Evolutionary conservation across 2,888 invertebrate genomes (phyloP).

Genomic region (Leptogaster cylindrica): DNA sequence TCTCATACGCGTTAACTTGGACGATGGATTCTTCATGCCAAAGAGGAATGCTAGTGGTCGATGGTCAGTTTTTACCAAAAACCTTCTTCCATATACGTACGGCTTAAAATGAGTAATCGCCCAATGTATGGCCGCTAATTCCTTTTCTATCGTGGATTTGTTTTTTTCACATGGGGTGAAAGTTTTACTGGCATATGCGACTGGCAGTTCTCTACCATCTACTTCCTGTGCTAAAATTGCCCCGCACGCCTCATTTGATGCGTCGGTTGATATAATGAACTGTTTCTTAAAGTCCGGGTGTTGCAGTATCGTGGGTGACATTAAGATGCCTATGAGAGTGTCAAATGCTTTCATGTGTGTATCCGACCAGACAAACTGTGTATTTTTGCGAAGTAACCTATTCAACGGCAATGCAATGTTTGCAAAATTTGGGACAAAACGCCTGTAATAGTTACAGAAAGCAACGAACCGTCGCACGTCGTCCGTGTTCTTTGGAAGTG

Average conservation of each 20-base stretch:
- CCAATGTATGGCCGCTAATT: conserved; percentile 46
- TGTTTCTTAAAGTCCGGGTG: background rate
- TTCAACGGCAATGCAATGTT: conserved; percentile 44
- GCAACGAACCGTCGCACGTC: conserved; percentile 48
- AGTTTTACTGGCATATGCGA: conserved; percentile 51
- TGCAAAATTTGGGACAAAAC: too few species aligned
- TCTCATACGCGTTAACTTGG: background rate
- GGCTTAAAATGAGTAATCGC: conserved; percentile 50
- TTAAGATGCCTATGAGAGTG: background rate
- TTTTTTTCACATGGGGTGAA: conserved; percentile 49
- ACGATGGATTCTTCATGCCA: too few species aligned
- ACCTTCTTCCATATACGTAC: too few species aligned
- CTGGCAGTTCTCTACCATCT: too few species aligned
- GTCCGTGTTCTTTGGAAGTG: too few species aligned
- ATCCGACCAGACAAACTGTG: conserved; percentile 21
- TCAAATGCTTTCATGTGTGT: background rate
- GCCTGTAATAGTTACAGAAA: too few species aligned
- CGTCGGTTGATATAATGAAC: too few species aligned
- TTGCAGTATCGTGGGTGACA: background rate
- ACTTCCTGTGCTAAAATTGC: too few species aligned
- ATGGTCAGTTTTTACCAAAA: background rate
- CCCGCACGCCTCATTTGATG: too few species aligned
- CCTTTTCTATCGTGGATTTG: conserved; percentile 50
- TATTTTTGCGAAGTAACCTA: too few species aligned
- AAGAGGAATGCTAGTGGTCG: background rate